Evolutionary conservation across 2,888 invertebrate species (phyloP).

Genomic region (Crossocerus cetratus): DNA sequence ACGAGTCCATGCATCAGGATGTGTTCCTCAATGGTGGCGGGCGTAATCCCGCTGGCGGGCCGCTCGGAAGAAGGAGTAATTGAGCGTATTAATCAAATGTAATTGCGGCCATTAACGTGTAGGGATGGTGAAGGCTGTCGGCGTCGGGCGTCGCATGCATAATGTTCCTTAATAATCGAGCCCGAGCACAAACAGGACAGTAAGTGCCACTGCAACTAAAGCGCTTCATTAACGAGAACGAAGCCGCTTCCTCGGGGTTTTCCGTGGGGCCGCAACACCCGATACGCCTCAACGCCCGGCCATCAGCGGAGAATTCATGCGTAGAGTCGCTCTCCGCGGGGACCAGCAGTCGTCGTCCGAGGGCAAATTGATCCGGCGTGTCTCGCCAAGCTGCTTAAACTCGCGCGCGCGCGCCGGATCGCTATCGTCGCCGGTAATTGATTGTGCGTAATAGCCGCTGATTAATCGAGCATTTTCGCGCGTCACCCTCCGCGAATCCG

Average conservation of each 20-base stretch:
- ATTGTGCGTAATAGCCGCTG: slow-evolving; percentile 34
- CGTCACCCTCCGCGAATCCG: slow-evolving; percentile 19
- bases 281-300: too few relatives aligned
- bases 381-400: not conserved
- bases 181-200: slow-evolving; percentile 25
- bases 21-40: not conserved
- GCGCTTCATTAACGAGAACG: slow-evolving; percentile 35
- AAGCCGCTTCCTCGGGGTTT: not conserved
- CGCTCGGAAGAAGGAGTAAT: slow-evolving; percentile 37
- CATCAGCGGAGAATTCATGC: too few relatives aligned
- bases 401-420: not conserved
- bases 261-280: too few relatives aligned
- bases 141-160: slow-evolving; percentile 27
- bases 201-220: slow-evolving; percentile 24
- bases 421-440: slow-evolving; percentile 21
- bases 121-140: slow-evolving; percentile 5
- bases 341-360: too few relatives aligned
- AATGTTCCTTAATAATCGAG: slow-evolving; percentile 44
- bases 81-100: slow-evolving; percentile 53
- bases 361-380: not conserved
- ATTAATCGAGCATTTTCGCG: slow-evolving; percentile 34
- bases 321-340: too few relatives aligned
- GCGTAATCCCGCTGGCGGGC: not conserved
- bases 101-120: slow-evolving; percentile 50
- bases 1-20: too few relatives aligned